Base-by-base conservation (phyloP, 1,140 invertebrate genomes). In the Formica selysi region DNA sequence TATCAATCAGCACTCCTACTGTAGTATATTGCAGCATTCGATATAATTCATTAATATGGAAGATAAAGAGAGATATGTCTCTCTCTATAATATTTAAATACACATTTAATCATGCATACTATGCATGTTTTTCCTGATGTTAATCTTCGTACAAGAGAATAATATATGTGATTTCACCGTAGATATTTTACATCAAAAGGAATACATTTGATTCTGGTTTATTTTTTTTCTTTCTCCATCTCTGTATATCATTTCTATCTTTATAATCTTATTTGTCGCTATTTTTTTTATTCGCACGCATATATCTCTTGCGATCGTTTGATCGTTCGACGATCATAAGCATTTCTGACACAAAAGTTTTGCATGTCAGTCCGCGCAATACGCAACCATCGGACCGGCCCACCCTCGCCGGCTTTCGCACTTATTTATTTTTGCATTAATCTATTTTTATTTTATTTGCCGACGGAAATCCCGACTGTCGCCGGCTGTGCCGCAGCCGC, bases 361-460 rank as follows among this genome's bases (percentile, higher is more conserved):
- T 54, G 54, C 26, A 29, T 79, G 73, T 29, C 59, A 61, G 41
- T 64, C 2, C 11, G 19, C 11, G 22, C 74, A 41, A 64, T 48
- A 26, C 68, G 59, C 51, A 29, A 41, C 41, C n/a, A 74, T 36
- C 54, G 57, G 65, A 13, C 80, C 41, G 44, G 16, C 5, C 32
- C 19, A 32, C 38, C 38, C n/a, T 32, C 70, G 19, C 29, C 44
- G 2, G 11, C 44, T 4, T 48, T 6, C 70, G 76, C 71, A 78
- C 79, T 79, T 90, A 90, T 90, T 90, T 90, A 89, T 88, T 81
- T 79, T 79, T 71, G 59, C 71, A 90, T 90, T 90, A 90, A 88
- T 90, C 71, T 89, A 74, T 84, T 90, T 90, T 90, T 86, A 90
- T 88, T 90, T 86, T 88, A 90, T 90, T 90, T 89, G 73, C 81